Base-by-base conservation (phyloP, 2,888 invertebrate species). In the Yponomeuta malinellus region DNA sequence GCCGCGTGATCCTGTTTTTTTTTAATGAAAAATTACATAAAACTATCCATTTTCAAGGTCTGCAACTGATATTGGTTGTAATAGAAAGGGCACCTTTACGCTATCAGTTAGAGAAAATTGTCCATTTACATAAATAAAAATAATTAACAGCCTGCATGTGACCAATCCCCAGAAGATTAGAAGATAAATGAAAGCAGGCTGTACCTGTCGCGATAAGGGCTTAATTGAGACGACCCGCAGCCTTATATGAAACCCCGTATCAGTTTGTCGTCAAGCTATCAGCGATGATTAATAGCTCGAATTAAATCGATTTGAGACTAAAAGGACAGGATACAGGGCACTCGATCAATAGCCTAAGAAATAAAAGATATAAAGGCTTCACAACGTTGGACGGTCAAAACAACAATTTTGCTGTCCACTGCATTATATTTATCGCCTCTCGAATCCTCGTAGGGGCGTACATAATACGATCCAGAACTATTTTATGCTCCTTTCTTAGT, bases 351-450 rank as follows among this genome's bases (percentile, higher is more conserved):
- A 83, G 82, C 78, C 79, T 72, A 79, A 81, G 82, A 83, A 82
- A 81, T 75, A 77, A 77, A 78, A 77, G 74, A 76, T 75, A 71
- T 73, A 71, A 73, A 75, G 74, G 83, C 80, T 79, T 77, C 80
- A 81, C 81, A 79, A 77, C 84, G 83, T 83, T 81, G 85, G 84
- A 86, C 85, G 86, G 86, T 88, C 88, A 88, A 87, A 89, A 87
- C 89, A 88, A 89, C 88, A 91, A 91, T 91, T 90, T 91, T 83
- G 89, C 85, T 88, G 91, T 91, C 91, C 86, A 86, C 83, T 86
- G 82, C 82, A 86, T 84, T 84, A 81, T 87, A 91, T 91, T 91
- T 91, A 91, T 90, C 84, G 85, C 83, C 76, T 75, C 81, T 86
- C 83, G 89, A 86, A 87, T 89, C 88, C 87, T 89, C 86, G 86